These are phyloP conservation scores for Lagopus leucura DNA, from an alignment of 2,113 vertebrate genomes.

Conservation along the genomic window DNA sequence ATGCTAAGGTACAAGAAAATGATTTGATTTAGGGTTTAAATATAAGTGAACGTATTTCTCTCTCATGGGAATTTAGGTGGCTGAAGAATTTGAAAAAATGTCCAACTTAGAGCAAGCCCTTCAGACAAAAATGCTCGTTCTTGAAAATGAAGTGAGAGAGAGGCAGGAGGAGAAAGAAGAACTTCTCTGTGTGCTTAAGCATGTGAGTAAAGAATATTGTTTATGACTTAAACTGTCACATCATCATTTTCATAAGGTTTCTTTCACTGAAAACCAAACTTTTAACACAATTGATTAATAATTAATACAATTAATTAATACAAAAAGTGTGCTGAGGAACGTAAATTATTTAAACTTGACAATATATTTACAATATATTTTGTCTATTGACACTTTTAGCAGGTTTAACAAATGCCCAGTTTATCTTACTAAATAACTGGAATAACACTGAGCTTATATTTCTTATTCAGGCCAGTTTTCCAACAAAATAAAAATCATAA, in stretches of 20 bases:
- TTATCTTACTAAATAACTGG: not conserved
- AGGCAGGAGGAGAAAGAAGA: constrained; percentile 80
- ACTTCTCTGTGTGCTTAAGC: constrained; percentile 69
- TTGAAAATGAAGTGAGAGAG: constrained; percentile 83
- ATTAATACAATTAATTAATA: too few species aligned
- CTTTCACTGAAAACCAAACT: not conserved
- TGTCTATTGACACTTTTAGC: not conserved
- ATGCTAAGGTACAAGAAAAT: not conserved
- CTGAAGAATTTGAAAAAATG: constrained; percentile 79
- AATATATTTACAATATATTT: not conserved
- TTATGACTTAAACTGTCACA: not conserved
- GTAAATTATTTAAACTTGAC: not conserved
- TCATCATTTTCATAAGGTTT: not conserved
- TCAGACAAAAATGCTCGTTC: constrained; percentile 80
- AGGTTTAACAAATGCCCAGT: not conserved
- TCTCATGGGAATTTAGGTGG: constrained; percentile 77
- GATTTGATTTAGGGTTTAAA: not conserved
- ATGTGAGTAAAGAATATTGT: constrained; percentile 65
- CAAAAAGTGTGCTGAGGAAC: not conserved
- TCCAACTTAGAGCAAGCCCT: constrained; percentile 77
- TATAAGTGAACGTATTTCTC: not conserved
- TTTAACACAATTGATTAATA: not conserved
- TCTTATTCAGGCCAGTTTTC: not conserved
- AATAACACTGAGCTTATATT: not conserved
- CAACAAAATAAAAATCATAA: not conserved